phyloP scores from a whole-genome alignment of 2,113 vertebrate genomes.

The Oophaga pumilio region DNA sequence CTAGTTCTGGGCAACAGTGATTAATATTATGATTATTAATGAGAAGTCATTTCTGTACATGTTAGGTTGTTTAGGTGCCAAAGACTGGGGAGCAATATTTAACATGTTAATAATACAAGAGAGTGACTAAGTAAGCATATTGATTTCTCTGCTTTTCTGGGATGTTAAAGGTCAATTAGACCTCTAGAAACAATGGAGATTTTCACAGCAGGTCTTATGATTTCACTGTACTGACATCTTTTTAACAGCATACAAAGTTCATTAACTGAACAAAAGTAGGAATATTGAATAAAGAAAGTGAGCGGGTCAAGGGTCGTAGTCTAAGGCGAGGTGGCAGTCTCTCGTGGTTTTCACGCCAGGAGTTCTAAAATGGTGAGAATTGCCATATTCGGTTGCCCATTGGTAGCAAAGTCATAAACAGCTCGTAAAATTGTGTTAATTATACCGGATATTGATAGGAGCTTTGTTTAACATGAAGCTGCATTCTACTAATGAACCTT shows the following conservation, averaged over 20 bases:
- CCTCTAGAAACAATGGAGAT: constrained; percentile 75
- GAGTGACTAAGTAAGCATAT: constrained; percentile 75
- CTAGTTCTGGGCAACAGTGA: constrained; percentile 94
- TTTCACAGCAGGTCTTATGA: constrained; percentile 74
- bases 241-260: constrained; percentile 74
- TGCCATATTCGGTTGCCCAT: constrained; percentile 70
- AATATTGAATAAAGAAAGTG: constrained; percentile 68
- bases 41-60: constrained; percentile 90
- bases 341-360: constrained; percentile 63
- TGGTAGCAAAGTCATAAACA: constrained; percentile 65
- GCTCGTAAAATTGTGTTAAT: constrained; percentile 72
- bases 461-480: constrained; percentile 67
- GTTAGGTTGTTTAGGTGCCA: constrained; percentile 81
- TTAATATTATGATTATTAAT: constrained; percentile 97
- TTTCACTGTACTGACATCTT: constrained; percentile 72
- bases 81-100: constrained; percentile 72
- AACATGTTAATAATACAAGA: constrained; percentile 84
- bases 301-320: constrained; percentile 70
- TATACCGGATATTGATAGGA: constrained; percentile 72
- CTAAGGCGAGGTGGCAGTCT: constrained; percentile 67
- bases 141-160: constrained; percentile 77
- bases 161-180: constrained; percentile 83
- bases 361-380: constrained; percentile 72
- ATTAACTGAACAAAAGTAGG: constrained; percentile 74
- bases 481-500: constrained; percentile 64